Conservation (phyloP, 2,113 vertebrate species). For the Sturnus vulgaris region DNA sequence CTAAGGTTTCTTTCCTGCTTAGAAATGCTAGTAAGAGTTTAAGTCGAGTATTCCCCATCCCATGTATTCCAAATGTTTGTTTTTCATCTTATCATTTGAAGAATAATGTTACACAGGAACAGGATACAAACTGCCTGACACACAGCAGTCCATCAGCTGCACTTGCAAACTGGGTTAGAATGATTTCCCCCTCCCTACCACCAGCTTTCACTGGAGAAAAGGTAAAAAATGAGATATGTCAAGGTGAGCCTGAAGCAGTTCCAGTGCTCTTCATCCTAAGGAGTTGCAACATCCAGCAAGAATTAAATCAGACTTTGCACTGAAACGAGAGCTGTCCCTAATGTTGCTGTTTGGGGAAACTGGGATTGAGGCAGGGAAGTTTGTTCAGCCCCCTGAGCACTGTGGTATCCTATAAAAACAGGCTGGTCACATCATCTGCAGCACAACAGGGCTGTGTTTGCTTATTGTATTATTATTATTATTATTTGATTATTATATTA, state of each 20-base stretch:
- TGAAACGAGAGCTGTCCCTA: neutral
- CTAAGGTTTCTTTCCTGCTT: slow-evolving; percentile 12
- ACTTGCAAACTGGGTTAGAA: neutral
- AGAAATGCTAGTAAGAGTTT: neutral
- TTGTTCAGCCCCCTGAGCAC: neutral
- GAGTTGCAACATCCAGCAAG: neutral
- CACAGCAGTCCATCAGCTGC: neutral
- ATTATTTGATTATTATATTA: too few relatives aligned
- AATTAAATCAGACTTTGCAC: neutral
- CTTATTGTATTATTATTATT: too few relatives aligned
- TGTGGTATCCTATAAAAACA: neutral
- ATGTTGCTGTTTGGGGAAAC: neutral
- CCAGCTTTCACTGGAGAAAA: neutral
- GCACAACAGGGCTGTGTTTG: neutral
- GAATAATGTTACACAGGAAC: neutral
- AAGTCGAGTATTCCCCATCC: neutral
- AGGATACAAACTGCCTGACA: neutral
- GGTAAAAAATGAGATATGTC: neutral
- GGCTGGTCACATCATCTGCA: neutral
- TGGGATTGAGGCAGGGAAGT: neutral
- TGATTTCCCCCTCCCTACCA: neutral
- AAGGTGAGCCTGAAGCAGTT: neutral
- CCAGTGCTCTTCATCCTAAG: neutral
- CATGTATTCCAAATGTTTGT: neutral
- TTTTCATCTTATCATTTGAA: neutral